Percentiles rank a stretch among this genome's conserved stretches.
These are phyloP conservation scores for Cervus canadensis DNA, from an alignment of 2,113 vertebrate genomes.

Conservation along the genomic window DNA sequence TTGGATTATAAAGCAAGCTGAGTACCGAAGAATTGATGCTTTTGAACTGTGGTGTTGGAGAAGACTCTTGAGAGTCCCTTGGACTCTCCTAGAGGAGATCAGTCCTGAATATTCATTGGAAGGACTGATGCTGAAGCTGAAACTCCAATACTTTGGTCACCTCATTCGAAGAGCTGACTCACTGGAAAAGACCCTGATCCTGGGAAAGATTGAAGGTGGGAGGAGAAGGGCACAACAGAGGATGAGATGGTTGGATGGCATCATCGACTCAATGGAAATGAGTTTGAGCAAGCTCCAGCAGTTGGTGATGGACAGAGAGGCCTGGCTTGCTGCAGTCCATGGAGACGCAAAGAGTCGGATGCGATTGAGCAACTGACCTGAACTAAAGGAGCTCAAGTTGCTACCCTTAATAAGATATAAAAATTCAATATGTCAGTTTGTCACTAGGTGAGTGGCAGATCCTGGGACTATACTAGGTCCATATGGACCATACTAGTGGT, in stretches of 20 bases:
- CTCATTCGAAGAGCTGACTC: neutral
- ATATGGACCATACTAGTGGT: neutral
- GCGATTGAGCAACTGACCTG: neutral
- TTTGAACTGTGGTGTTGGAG: neutral
- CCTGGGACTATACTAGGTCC: no score
- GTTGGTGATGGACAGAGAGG: neutral
- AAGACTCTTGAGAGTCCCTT: neutral
- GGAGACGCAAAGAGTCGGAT: accelerated
- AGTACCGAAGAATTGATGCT: accelerated
- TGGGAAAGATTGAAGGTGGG: accelerated
- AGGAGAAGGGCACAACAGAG: neutral
- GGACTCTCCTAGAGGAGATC: neutral
- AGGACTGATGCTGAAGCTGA: neutral
- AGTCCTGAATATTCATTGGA: neutral
- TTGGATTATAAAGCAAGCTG: neutral
- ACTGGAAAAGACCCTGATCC: neutral
- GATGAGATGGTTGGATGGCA: neutral
- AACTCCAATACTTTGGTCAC: neutral
- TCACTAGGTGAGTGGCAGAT: neutral
- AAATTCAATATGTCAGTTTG: neutral
- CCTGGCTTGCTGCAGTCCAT: accelerated
- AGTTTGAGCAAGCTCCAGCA: neutral
- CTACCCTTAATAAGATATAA: neutral
- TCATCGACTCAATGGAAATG: neutral
- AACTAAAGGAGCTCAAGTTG: neutral